phyloP scores from a whole-genome alignment of 2,113 vertebrate species.

The Hipposideros armiger region DNA sequence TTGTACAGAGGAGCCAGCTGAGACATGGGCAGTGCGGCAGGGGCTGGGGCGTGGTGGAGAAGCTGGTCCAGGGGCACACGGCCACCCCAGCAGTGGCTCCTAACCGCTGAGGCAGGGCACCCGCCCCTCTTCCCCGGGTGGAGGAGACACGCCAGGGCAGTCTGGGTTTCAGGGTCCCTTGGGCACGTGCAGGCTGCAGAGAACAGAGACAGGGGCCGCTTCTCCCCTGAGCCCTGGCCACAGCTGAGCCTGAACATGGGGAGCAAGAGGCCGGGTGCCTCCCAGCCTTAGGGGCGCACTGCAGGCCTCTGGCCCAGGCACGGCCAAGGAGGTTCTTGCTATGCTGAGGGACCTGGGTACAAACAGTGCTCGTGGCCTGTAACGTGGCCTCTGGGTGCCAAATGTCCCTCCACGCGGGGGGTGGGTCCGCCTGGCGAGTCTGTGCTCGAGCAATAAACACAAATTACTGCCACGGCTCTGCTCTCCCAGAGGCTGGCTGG shows the following conservation, averaged over 20 bases:
- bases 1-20: accelerated
- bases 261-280: not conserved
- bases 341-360: not conserved
- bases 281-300: not conserved
- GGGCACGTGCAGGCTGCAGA: accelerated
- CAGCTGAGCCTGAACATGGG: accelerated
- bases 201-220: not conserved
- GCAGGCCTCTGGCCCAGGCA: not conserved
- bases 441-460: not conserved
- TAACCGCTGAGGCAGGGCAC: not conserved
- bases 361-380: accelerated
- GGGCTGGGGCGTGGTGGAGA: accelerated
- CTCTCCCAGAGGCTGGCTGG: conserved; percentile 54
- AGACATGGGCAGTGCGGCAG: accelerated
- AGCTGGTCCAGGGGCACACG: accelerated
- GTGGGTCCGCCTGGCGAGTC: not conserved
- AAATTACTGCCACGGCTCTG: conserved; percentile 49
- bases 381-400: accelerated
- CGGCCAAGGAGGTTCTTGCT: not conserved
- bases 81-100: accelerated
- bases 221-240: not conserved
- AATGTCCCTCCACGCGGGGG: accelerated
- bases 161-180: accelerated
- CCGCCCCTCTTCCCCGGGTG: not conserved
- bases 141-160: accelerated